phyloP scores from a whole-genome alignment of 2,888 invertebrate genomes.

The Ditula angustiorana region DNA sequence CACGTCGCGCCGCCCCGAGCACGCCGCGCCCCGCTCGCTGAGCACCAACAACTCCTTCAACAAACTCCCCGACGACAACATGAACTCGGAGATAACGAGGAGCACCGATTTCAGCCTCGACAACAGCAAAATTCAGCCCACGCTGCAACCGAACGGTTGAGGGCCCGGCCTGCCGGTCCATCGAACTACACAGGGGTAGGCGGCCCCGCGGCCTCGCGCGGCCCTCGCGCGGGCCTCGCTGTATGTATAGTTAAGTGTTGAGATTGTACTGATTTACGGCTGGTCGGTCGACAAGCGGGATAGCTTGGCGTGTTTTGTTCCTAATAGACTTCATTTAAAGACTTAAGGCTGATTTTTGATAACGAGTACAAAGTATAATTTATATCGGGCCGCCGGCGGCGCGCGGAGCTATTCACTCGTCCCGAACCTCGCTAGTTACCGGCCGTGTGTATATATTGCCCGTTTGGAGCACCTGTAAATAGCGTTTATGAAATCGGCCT shows the following conservation, averaged over 20 bases:
- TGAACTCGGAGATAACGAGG: constrained; percentile 75
- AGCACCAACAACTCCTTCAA: constrained; percentile 57
- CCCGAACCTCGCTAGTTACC: no score
- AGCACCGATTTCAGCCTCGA: constrained; percentile 61
- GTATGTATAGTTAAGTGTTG: constrained; percentile 52
- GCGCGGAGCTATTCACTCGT: constrained; percentile 42
- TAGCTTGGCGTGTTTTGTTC: constrained; percentile 75
- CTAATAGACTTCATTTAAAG: constrained; percentile 80
- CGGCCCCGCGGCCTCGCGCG: constrained; percentile 61
- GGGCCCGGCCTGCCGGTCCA: constrained; percentile 34
- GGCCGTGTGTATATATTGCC: constrained; percentile 61
- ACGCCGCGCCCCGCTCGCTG: constrained; percentile 19
- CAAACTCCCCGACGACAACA: constrained; percentile 79
- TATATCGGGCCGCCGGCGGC: constrained; percentile 57
- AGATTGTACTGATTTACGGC: constrained; percentile 64
- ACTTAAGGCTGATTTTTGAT: constrained; percentile 78
- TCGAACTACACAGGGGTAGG: constrained; percentile 76
- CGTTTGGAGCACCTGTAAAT: constrained; percentile 61
- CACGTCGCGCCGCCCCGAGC: constrained; percentile 61
- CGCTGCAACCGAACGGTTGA: constrained; percentile 81
- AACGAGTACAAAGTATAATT: constrained; percentile 71
- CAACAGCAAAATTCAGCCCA: constrained; percentile 75
- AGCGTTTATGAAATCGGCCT: constrained; percentile 59
- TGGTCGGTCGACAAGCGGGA: constrained; percentile 55
- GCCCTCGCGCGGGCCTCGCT: no score